Base-by-base conservation (phyloP, 1,140 invertebrate species). In the Aricia agestis region DNA sequence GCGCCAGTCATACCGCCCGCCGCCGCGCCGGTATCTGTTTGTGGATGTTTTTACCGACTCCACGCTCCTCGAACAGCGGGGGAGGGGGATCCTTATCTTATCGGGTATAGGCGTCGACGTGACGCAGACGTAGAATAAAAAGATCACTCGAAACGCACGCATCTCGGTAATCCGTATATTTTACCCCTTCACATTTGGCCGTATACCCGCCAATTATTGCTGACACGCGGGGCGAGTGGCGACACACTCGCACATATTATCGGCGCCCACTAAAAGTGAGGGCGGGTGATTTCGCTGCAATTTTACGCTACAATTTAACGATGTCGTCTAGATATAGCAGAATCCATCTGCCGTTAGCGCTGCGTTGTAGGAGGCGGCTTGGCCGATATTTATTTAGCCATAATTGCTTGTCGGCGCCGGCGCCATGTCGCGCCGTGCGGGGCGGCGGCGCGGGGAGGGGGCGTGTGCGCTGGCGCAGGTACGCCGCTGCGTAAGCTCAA, bases 381-480 rank as follows among this genome's bases (percentile, higher is more conserved):
- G 86, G 81, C 82, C 82, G 85, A 87, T 90, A 90, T 90, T 90
- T 90, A 90, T 90, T 90, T 90, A 90, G 83, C 84, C 87, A 90
- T 90, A 89, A 89, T 89, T 90, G 87, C 86, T 87, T 81, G 87
- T 83, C 86, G 87, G 87, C 86, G 86, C 86, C 87, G 86, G 87
- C 86, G 86, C 85, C 86, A 78, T 77, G 84, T 83, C 86, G 86
- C 85, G 86, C 77, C 86, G 82, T 67, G 75, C 68, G 74, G 74
- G 79, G 75, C 52, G 59, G 72, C 65, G 71, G 72, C 74, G 73
- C 61, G 72, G 74, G 72, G 75, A 75, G 72, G 75, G 71, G 61
- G 72, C 68, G 71, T 66, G 59, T 77, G 82, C 80, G 83, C 74
- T 77, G 78, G 76, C 82, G 84, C 86, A 84, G 83, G 82, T 84